Evolutionary conservation across 2,797 vertebrate genomes (phyloP), one percentile per base, ranked within the genome.

Genomic region (Lagodon rhomboides): DNA sequence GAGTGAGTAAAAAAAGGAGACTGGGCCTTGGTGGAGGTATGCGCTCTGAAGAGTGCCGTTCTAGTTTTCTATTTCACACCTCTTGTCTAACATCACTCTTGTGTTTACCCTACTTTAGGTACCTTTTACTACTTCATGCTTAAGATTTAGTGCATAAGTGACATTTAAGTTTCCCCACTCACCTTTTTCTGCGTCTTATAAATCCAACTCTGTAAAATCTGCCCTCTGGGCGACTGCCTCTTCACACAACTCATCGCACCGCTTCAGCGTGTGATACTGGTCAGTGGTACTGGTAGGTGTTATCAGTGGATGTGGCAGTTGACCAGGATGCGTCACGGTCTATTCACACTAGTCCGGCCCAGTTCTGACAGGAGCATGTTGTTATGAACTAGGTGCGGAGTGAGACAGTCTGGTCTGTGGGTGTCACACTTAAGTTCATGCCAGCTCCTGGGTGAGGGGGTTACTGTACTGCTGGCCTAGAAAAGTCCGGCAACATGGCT

Each of bases 381-480:
- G 71, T 83, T 53, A 78, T 73, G 73, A 89, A 75, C 72, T 70
- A 73, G 79, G 82, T 75, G 66, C 8, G 27, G 83, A 87, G 69
- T 34, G 75, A 84, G 75, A 75, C 85, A 61, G 87, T 87, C 85
- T 91, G 90, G 89, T 89, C 75, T 54, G 90, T 90, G 86, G 88
- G 90, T 82, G 90, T 89, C 77, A 77, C 73, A 49, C 71, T 73
- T 65, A 64, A 65, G 79, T 79, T 80, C 63, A 63, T 75, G 77
- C 80, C 84, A 85, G 77, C 47, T 83, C 72, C 64, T 41, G 65
- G 25, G 68, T 70, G 62, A 68, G 67, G 72, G 27, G 73, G 64
- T 85, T 66, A 83, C 73, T 27, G 75, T 73, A 13, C 73, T 72
- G 80, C 79, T 69, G 74, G 77, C 75, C 76, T 62, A 7, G 41